Base-by-base conservation (phyloP, 2,113 vertebrate species). In the Triplophysa dalaica region DNA sequence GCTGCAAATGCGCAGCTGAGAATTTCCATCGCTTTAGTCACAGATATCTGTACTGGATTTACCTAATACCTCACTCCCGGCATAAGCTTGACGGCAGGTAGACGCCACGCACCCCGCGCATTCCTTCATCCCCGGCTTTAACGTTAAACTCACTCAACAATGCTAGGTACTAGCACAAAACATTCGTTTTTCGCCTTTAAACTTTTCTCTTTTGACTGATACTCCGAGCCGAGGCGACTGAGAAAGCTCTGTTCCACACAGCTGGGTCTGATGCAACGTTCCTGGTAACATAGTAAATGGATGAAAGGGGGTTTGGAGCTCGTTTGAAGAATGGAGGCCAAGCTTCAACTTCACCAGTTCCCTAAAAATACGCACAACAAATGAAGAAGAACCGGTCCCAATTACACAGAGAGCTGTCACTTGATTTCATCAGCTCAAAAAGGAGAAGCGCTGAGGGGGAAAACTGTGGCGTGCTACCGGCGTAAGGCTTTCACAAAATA, bases 401-500 rank as follows among this genome's bases (percentile, higher is more conserved):
- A 81, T 81, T 75, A 75, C 22, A 45, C 2, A 2, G 41, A 0
- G 50, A 21, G 22, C 62, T 70, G 79, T 75, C 79, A 75, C 72
- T 76, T 21, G 72, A 75, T 81, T 81, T 81, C 79, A 75, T 81
- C 79, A 81, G 72, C 72, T 80, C 64, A 68, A 60, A 75, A 50
- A 2, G 52, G 62, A 80, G 61, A 73, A 74, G 19, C 21, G 2
- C 33, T 33, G 17, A 75, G 52, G 24, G 24, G 38, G 52, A 29
- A 17, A 14, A 43, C 62, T 66, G 61, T 74, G 52, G 43, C 48
- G 33, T 21, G 48, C 8, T 58, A 58, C 54, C 2, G 3, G 54
- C 9, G 2, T 58, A 12, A 45, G 43, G 43, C 43, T 58, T 9
- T n/a, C 7, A 21, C 9, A 58, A 54, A 54, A 54, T 17, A 58